Conservation (phyloP, 2,888 invertebrate genomes). For the Troides aeacus region DNA sequence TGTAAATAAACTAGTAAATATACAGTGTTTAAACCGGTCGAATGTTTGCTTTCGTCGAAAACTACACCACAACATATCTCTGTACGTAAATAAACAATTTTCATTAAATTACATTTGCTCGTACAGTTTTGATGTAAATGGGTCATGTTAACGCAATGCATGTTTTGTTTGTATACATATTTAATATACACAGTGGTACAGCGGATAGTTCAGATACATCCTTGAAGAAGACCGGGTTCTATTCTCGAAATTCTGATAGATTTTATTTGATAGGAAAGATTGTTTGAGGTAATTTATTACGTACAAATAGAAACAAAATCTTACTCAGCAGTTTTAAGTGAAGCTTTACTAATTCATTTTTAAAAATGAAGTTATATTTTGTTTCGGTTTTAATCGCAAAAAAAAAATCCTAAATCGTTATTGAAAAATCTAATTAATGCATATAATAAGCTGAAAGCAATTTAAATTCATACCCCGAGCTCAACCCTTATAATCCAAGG, state of each 20-base stretch:
- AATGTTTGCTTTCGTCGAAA: not conserved
- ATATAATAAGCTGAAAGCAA: conserved; percentile 15
- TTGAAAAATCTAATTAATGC: not conserved
- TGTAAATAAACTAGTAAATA: not conserved
- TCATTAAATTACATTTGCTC: not conserved
- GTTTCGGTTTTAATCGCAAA: too few species aligned
- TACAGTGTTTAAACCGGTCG: not conserved
- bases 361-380: too few species aligned
- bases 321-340: too few species aligned
- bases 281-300: too few species aligned
- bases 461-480: conserved; percentile 24
- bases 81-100: not conserved
- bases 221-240: too few species aligned
- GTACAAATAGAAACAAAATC: too few species aligned
- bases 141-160: conserved; percentile 2
- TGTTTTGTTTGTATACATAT: not conserved
- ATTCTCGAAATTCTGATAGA: too few species aligned
- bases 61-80: not conserved
- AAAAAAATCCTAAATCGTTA: too few species aligned
- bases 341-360: too few species aligned
- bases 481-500: conserved; percentile 53
- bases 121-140: not conserved
- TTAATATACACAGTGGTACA: not conserved
- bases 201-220: too few species aligned
- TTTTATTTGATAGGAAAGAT: too few species aligned